Percentiles rank a stretch among this genome's conserved stretches.
Evolutionary conservation across 2,797 vertebrate genomes (phyloP).

Genomic region (Gephyroberyx darwinii): DNA sequence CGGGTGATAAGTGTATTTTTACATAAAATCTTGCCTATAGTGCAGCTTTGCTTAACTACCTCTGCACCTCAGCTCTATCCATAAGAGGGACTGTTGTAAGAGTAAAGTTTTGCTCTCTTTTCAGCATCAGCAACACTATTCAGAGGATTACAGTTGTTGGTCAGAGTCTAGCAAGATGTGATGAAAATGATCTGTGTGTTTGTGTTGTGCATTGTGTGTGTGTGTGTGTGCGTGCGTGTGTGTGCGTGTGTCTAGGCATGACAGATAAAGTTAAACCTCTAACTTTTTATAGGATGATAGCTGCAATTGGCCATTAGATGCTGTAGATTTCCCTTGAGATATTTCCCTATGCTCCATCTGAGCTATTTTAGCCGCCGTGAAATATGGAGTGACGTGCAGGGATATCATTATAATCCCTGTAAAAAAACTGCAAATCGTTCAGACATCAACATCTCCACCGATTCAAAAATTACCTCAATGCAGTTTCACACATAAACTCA

Average conservation of each 20-base stretch:
- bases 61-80: no score
- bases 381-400: slow-evolving; percentile 26
- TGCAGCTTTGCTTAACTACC: no score
- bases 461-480: slow-evolving; percentile 17
- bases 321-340: slow-evolving; percentile 60
- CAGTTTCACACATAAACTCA: neutral
- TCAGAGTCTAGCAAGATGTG: slow-evolving; percentile 47
- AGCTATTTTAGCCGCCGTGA: slow-evolving; percentile 48
- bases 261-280: slow-evolving; percentile 46
- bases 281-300: slow-evolving; percentile 52
- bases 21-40: no score
- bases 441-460: neutral
- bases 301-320: slow-evolving; percentile 54
- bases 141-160: slow-evolving; percentile 60
- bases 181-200: slow-evolving; percentile 53
- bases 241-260: slow-evolving; percentile 36
- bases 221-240: slow-evolving; percentile 1
- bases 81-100: no score
- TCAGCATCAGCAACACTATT: slow-evolving; percentile 43
- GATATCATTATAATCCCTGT: slow-evolving; percentile 36
- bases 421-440: neutral
- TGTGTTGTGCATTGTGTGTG: slow-evolving; percentile 4
- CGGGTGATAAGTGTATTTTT: no score
- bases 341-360: slow-evolving; percentile 22
- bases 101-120: slow-evolving; percentile 49